Conservation (phyloP, 2,888 invertebrate species). For the Diaphora mendica region DNA sequence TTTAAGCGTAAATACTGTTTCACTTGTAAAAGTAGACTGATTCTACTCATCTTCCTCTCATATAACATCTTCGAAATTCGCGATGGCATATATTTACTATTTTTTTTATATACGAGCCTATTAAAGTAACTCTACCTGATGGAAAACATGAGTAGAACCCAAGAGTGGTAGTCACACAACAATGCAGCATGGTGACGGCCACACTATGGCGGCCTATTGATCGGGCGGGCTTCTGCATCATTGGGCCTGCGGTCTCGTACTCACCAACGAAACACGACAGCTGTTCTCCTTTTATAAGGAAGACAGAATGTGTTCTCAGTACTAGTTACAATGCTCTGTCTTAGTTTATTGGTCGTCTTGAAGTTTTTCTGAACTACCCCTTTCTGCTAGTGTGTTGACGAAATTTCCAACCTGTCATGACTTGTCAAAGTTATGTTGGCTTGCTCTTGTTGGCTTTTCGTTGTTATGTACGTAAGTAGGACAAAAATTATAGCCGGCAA, state of each 20-base stretch:
- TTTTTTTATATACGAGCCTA: too few relatives aligned
- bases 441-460: neutral
- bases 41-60: neutral
- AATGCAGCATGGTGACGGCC: too few relatives aligned
- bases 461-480: neutral
- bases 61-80: neutral
- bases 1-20: neutral
- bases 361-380: neutral
- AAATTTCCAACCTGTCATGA: neutral
- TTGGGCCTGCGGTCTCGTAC: too few relatives aligned
- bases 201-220: too few relatives aligned
- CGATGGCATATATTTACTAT: too few relatives aligned
- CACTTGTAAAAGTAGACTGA: neutral
- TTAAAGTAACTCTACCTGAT: too few relatives aligned
- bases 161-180: too few relatives aligned
- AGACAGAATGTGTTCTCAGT: neutral
- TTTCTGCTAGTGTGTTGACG: neutral
- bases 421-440: neutral
- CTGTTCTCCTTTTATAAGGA: neutral
- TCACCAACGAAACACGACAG: neutral
- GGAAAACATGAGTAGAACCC: too few relatives aligned
- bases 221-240: too few relatives aligned
- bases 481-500: too few relatives aligned
- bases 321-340: neutral
- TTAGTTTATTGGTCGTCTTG: neutral